phyloP scores from a whole-genome alignment of 1,140 invertebrate species.

The Scaptomyza montana region DNA sequence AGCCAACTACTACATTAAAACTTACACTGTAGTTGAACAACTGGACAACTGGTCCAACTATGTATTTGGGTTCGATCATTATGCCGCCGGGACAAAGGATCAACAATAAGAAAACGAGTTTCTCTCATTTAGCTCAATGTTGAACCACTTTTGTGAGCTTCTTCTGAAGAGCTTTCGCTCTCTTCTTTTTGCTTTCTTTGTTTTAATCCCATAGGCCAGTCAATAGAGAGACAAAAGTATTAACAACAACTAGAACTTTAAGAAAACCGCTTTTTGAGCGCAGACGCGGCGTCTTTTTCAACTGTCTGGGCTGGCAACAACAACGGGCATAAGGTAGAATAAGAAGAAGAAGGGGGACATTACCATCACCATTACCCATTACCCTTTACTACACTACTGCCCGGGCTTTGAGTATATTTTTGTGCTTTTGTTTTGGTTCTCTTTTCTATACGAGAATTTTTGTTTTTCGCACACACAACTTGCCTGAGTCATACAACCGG shows the following conservation, averaged over 20 bases:
- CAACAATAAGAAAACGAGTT: conserved; percentile 29
- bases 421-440: conserved; percentile 78
- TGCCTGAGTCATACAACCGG: conserved; percentile 54
- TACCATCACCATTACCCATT: not conserved
- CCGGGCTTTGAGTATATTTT: conserved; percentile 58
- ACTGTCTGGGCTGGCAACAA: conserved; percentile 2
- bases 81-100: conserved; percentile 30
- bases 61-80: not conserved
- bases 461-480: conserved; percentile 13
- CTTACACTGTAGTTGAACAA: not conserved
- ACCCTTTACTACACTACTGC: conserved; percentile 7
- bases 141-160: conserved; percentile 23
- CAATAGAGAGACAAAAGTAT: conserved; percentile 3
- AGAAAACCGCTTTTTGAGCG: conserved; percentile 9
- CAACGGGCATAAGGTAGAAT: not conserved
- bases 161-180: conserved; percentile 16
- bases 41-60: not conserved
- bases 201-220: not conserved
- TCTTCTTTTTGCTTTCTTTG: not conserved
- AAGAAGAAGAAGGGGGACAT: conserved; percentile 15
- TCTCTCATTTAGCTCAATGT: not conserved
- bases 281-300: conserved; percentile 31
- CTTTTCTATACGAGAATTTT: conserved; percentile 53
- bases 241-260: not conserved
- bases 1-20: not conserved